phyloP scores from a whole-genome alignment of 2,797 vertebrate species.

The Siniperca undulata region DNA sequence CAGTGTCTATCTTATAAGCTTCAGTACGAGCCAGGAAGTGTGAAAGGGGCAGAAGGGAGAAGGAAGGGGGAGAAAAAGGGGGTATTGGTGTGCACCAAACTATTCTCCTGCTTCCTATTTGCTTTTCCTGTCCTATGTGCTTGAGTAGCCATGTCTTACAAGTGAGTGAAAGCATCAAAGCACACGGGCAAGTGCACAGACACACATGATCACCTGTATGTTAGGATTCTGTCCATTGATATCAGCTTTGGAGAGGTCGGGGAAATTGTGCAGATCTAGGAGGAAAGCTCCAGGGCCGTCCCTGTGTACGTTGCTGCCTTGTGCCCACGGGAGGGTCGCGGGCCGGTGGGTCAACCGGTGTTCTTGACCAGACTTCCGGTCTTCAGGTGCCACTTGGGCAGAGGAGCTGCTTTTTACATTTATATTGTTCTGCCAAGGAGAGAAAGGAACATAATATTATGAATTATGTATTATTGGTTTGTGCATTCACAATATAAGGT shows the following conservation, averaged over 20 bases:
- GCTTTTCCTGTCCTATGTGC: constrained; percentile 71
- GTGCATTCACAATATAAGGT: not conserved
- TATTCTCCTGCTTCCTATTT: constrained; percentile 76
- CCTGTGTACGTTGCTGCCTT: constrained; percentile 87
- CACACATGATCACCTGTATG: constrained; percentile 90
- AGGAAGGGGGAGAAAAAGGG: constrained; percentile 59
- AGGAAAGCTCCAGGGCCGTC: constrained; percentile 93
- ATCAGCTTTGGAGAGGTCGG: constrained; percentile 96
- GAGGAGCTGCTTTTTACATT: constrained; percentile 84
- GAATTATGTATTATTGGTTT: not conserved
- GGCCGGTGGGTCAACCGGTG: constrained; percentile 86
- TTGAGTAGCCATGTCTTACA: constrained; percentile 76
- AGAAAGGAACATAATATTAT: constrained; percentile 10
- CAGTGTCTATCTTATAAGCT: constrained; percentile 51
- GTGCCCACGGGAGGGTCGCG: constrained; percentile 86
- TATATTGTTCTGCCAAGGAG: constrained; percentile 84
- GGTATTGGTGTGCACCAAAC: constrained; percentile 82
- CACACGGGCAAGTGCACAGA: constrained; percentile 56
- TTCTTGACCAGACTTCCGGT: constrained; percentile 80
- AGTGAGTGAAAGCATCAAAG: constrained; percentile 57
- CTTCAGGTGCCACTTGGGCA: constrained; percentile 74
- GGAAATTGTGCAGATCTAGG: constrained; percentile 96
- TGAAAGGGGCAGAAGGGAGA: constrained; percentile 51
- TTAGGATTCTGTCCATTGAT: constrained; percentile 98
- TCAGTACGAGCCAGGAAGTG: constrained; percentile 52